Evolutionary conservation across 2,113 vertebrate genomes (phyloP).

Genomic region (Gnathonemus echidnorhynchus): DNA sequence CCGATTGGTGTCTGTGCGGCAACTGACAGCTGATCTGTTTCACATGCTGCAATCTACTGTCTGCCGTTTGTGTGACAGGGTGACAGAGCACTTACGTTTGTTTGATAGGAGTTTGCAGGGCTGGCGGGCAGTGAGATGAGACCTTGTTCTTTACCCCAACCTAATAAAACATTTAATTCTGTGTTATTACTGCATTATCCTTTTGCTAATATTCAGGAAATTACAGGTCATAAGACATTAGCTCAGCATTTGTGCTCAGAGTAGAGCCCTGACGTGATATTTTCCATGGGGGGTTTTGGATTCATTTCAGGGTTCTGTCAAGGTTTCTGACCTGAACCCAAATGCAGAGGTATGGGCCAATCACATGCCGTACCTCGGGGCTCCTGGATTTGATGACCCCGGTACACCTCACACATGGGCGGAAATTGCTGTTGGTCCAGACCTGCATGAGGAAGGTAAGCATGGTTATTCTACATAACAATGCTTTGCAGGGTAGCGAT

Average conservation of each 20-base stretch:
- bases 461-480: not conserved
- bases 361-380: conserved; percentile 67
- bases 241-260: not conserved
- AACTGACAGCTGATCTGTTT: not conserved
- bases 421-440: conserved; percentile 49
- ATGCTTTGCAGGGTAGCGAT: not conserved
- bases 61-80: not conserved
- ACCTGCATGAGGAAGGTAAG: conserved; percentile 62
- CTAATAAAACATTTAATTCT: not conserved
- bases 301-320: conserved; percentile 65
- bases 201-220: not conserved
- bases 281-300: not conserved
- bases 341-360: conserved; percentile 87
- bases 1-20: not conserved
- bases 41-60: not conserved
- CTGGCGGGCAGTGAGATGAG: not conserved
- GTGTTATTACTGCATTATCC: not conserved
- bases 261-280: not conserved
- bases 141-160: not conserved
- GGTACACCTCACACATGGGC: conserved; percentile 69
- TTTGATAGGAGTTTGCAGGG: not conserved
- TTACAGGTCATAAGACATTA: not conserved
- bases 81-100: not conserved
- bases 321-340: conserved; percentile 82
- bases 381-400: conserved; percentile 56